Evolutionary conservation across 2,797 vertebrate species (phyloP), one percentile per base, ranked within the genome.

Genomic region (Gymnothorax reevesii): DNA sequence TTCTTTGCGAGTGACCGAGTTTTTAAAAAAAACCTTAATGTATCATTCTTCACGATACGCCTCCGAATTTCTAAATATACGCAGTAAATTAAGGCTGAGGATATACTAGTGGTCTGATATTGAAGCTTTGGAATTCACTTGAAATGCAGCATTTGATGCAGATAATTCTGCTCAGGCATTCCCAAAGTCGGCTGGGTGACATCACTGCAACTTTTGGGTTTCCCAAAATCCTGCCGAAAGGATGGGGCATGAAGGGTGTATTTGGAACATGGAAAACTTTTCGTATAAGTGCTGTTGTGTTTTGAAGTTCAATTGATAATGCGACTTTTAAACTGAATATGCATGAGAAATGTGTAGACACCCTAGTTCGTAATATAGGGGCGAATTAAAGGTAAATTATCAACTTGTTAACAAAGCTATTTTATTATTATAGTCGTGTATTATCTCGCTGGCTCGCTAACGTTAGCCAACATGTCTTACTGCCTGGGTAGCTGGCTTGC

Each of bases 131-230:
- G 2, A 42, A 42, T 42, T 42, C 33, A 2, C 33, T 42, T 42
- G 1, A 1, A 1, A 42, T 42, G 33, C 17, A 9, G 17, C 17
- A 3, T 60, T 60, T 9, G 59, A 59, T 60, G 54, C 17, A 8
- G n/a, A 82, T 82, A 25, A 87, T 87, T 87, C 84, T 84, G 83
- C 69, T 82, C 86, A 88, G 89, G 88, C 89, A 87, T 84, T 54
- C 62, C 55, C 82, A 62, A 79, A 73, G 90, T 49, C 85, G 42
- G 73, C 89, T 83, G 22, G 57, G 86, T 90, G 91, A 89, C 89
- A 79, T 90, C 91, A 88, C 84, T 13, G 73, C 54, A 84, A 64
- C 82, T 84, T 87, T 87, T 75, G 17, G 83, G n/a, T 71, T 54
- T 83, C 71, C 69, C 83, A 57, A 73, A 57, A 62, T 83, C 57